A percentile compares a stretch with the other conserved stretches of the same genome.
Evolutionary conservation across 1,140 invertebrate genomes (phyloP).

Genomic region (Listronotus bonariensis): DNA sequence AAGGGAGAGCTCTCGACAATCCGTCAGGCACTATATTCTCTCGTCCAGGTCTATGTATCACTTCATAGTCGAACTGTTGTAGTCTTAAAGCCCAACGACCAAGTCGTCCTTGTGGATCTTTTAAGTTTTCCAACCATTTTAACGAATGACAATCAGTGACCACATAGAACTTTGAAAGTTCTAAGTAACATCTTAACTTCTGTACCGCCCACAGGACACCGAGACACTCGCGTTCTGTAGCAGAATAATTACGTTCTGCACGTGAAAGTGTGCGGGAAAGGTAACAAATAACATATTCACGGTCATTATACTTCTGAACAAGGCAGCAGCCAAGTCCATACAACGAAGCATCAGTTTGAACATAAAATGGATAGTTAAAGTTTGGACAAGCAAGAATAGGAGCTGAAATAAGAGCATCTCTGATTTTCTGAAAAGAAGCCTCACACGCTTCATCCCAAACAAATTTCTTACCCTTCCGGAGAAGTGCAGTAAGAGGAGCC

Average conservation of each 20-base stretch:
- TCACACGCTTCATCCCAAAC: no score
- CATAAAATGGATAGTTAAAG: constrained; percentile 45
- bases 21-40: constrained; percentile 13
- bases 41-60: constrained; percentile 53
- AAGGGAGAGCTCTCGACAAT: not conserved
- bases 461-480: no score
- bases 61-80: constrained; percentile 53
- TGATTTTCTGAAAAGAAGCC: no score
- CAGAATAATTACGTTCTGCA: constrained; percentile 55
- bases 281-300: constrained; percentile 25
- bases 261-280: constrained; percentile 17
- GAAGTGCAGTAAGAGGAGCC: no score
- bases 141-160: constrained; percentile 58
- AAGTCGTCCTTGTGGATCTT: constrained; percentile 54
- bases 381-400: constrained; percentile 5
- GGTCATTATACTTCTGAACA: constrained; percentile 24
- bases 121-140: constrained; percentile 55
- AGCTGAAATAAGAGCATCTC: no score
- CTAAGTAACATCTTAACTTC: constrained; percentile 54
- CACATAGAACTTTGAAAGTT: constrained; percentile 55
- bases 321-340: constrained; percentile 38
- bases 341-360: constrained; percentile 43
- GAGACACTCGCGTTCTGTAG: constrained; percentile 58
- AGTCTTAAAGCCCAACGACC: constrained; percentile 56
- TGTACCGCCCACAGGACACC: constrained; percentile 57